Base-by-base conservation (phyloP, 1,140 invertebrate genomes). In the Hycleus phaleratus region DNA sequence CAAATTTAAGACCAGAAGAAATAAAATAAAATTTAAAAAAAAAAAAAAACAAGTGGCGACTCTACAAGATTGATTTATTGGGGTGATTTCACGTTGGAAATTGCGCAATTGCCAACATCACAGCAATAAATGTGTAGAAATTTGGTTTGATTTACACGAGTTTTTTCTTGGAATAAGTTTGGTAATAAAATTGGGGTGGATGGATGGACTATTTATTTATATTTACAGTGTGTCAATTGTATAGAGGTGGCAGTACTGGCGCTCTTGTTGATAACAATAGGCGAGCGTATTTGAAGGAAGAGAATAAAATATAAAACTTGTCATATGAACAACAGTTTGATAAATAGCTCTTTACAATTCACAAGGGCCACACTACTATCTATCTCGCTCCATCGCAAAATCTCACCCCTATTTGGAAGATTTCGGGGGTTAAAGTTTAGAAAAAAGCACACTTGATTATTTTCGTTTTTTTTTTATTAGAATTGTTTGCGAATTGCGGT, bases 231-330 rank as follows among this genome's bases (percentile, higher is more conserved):
- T 64, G 62, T 57, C 62, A 58, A 59, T 57, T 50, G 49, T 38
- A 62, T 55, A 64, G 59, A 62, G 57, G 62, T 64, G 52, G 52
- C 60, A 57, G 60, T 53, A 62, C 53, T 47, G 50, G 55, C 32
- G 53, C 46, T 54, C 32, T 32, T 32, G 32, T 38, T 42, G 43
- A 38, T 45, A 55, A 61, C 62, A 64, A 62, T 56, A 53, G 59
- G 11, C 45, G 45, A 59, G 57, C 45, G 54, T 64, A 61, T 32
- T 32, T 1, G 18, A 18, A 18, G 18, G 32, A 5, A 32, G 32
- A 32, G 59, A 59, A 64, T 64, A 64, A 64, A 64, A 64, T 64
- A 64, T 61, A 64, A 64, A 61, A 64, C 55, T 61, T 64, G 62
- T 64, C 62, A 64, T 47, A 43, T n/a, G 56, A 57, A 64, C 56